Base-by-base conservation (phyloP, 2,797 vertebrate species). In the Enteromius paludinosus region DNA sequence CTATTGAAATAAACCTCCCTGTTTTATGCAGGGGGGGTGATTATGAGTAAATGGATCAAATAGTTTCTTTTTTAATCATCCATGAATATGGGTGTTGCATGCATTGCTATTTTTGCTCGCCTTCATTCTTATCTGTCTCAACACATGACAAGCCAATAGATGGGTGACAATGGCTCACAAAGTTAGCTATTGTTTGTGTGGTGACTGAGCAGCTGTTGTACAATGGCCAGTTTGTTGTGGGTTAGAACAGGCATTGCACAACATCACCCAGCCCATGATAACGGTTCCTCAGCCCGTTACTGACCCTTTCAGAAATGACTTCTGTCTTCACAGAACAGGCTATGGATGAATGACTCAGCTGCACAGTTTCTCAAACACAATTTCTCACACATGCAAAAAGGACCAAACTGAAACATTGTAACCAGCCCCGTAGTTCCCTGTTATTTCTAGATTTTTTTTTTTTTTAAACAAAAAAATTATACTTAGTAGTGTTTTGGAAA, bases 131-230 rank as follows among this genome's bases (percentile, higher is more conserved):
- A 91, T 94, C 91, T 78, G 83, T 49, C 86, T 80, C 78, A 88
- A 89, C 92, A 91, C 86, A 88, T 78, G 76, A 90, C 87, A 68
- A 82, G 87, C 84, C 84, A 83, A 78, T 83, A 87, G 90, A 89
- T 86, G 85, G 85, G 88, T 91, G 89, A 94, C 92, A 92, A 91
- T 90, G 86, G 88, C 72, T 88, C 90, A 92, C 90, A 94, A 89
- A 94, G 91, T 91, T 86, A 82, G 85, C 91, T 90, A 92, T 93
- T 95, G 94, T 94, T 91, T 88, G 83, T 62, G 83, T 80, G 88
- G 85, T 89, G 91, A 94, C 85, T 64, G 91, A 90, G 92, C 87
- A 86, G 86, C 82, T 87, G 85, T 87, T 90, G 87, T 81, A 93
- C 94, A 94, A 93, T 92, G 91, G 91, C 90, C 90, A 89, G 88